A percentile compares a stretch with the other conserved stretches of the same genome.
phyloP scores from a whole-genome alignment of 37 sponge, comb jelly and placozoan genomes.

The Oscarella lobularis region DNA sequence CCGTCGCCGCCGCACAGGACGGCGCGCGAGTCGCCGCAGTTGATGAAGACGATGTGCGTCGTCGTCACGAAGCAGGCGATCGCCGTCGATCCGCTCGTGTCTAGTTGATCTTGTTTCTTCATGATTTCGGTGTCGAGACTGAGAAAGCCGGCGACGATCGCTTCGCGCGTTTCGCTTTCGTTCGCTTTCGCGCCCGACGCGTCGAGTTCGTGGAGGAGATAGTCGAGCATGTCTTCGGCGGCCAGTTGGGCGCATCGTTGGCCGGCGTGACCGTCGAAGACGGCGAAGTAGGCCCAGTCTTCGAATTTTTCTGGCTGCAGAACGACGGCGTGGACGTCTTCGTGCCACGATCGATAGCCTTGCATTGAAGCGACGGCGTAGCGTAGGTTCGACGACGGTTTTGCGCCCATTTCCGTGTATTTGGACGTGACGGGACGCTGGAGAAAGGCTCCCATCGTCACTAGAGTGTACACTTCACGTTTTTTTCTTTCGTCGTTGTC shows the following conservation, averaged over 20 bases:
- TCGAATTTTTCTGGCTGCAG: slow-evolving; percentile 39
- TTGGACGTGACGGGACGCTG: slow-evolving; percentile 89
- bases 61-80: slow-evolving; percentile 67
- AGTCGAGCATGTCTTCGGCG: slow-evolving; percentile 53
- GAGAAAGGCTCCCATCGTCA: slow-evolving; percentile 98
- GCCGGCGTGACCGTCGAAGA: slow-evolving; percentile 99
- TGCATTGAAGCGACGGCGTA: slow-evolving; percentile 94
- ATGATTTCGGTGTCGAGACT: slow-evolving; percentile 47
- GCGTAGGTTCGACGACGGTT: slow-evolving; percentile 17
- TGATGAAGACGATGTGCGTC: slow-evolving; percentile 73
- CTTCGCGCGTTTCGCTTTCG: slow-evolving; percentile 6
- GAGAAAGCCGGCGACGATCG: slow-evolving; percentile 53
- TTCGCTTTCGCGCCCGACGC: background rate
- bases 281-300: slow-evolving; percentile 76
- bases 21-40: slow-evolving; percentile 96
- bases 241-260: slow-evolving; percentile 46
- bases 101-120: slow-evolving; percentile 28
- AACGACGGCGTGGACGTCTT: slow-evolving; percentile 57
- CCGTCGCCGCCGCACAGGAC: slow-evolving; percentile 46
- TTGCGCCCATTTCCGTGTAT: background rate
- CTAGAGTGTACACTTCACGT: too few species aligned
- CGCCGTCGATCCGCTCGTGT: slow-evolving; percentile 89
- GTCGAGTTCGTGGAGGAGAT: slow-evolving; percentile 22
- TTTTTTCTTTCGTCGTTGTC: too few species aligned
- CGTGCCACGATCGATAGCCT: slow-evolving; percentile 95